phyloP scores from a whole-genome alignment of 2,113 vertebrate genomes.

The Loxodonta africana region DNA sequence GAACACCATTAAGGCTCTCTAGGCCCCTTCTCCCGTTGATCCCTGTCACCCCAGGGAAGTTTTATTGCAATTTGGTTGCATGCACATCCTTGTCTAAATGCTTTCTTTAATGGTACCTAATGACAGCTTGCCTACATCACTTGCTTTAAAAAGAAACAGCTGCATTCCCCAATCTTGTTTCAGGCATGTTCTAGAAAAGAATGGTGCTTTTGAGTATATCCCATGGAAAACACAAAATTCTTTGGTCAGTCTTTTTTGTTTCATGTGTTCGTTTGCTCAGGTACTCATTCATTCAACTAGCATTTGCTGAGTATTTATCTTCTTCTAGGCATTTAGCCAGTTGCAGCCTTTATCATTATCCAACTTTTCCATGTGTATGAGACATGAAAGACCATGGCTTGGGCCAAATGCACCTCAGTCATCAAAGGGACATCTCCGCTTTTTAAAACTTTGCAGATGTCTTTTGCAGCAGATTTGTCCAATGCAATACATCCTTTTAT shows the following conservation, averaged over 20 bases:
- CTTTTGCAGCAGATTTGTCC: not conserved
- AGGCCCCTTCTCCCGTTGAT: not conserved
- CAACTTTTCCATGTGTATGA: not conserved
- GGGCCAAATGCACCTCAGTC: not conserved
- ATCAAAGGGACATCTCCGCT: not conserved
- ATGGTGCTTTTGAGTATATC: not conserved
- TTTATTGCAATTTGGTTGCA: not conserved
- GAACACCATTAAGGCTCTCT: constrained; percentile 62
- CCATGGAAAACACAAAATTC: not conserved
- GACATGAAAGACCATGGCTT: not conserved
- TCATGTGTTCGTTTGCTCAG: not conserved
- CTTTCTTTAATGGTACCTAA: constrained; percentile 72
- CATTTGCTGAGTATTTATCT: not conserved
- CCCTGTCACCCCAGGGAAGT: constrained; percentile 32
- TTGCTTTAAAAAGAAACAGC: constrained; percentile 55
- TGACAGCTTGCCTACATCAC: not conserved
- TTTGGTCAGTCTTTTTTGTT: not conserved
- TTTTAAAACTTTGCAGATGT: not conserved
- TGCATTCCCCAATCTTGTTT: not conserved
- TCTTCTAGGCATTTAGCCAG: not conserved
- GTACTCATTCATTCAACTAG: not conserved
- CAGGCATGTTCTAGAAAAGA: not conserved
- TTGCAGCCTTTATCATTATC: not conserved
- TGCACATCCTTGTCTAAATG: constrained; percentile 66
- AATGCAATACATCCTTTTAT: not conserved